Conservation (phyloP, 2,113 vertebrate species). For the Pygathrix nemaeus region DNA sequence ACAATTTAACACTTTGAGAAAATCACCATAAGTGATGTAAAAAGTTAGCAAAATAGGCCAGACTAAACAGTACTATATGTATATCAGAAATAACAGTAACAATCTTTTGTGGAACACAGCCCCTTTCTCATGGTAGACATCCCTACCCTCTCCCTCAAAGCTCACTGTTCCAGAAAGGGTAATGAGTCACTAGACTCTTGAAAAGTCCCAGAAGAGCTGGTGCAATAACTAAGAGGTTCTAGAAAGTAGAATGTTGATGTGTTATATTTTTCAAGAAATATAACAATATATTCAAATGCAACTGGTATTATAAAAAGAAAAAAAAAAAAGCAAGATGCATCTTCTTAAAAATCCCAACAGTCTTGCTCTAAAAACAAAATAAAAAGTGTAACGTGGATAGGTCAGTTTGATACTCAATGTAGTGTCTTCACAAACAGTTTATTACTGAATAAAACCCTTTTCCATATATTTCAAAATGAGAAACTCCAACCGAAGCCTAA, state of each 20-base stretch:
- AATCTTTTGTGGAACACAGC: not conserved
- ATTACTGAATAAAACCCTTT: not conserved
- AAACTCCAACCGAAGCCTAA: not conserved
- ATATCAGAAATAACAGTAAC: not conserved
- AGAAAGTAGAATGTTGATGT: not conserved
- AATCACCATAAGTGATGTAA: not conserved
- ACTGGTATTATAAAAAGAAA: not conserved
- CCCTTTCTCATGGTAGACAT: not conserved
- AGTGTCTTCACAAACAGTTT: not conserved
- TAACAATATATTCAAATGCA: not conserved
- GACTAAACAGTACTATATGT: not conserved
- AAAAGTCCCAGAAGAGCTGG: not conserved
- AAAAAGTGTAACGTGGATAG: not conserved
- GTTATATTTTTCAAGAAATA: not conserved
- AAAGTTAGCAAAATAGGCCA: not conserved
- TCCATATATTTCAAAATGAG: not conserved
- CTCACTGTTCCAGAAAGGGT: not conserved
- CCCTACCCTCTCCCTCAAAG: fast-evolving
- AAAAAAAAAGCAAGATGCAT: not conserved
- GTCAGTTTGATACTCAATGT: not conserved
- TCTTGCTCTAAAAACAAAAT: not conserved
- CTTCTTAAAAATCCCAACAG: not conserved
- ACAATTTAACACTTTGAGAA: not conserved
- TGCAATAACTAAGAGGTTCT: not conserved
- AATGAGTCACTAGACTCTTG: too few species aligned